Evolutionary conservation across 1,140 invertebrate genomes (phyloP), one percentile per base, ranked within the genome.

Genomic region (Micrasema minimum): DNA sequence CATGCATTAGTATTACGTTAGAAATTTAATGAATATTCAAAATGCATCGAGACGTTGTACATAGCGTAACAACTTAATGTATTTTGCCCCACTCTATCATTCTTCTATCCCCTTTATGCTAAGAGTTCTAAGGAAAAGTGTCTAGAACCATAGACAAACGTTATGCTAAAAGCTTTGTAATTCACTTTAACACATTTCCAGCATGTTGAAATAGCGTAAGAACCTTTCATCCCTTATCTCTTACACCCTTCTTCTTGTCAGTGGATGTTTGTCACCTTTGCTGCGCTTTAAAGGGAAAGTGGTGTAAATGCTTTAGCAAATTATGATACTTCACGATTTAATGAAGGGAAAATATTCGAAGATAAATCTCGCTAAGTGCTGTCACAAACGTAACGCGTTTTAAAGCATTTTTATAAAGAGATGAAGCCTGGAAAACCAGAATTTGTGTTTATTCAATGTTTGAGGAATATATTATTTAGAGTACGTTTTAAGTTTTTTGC

Each of bases 131-230:
- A n/a, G 41, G 57, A 23, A 66, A 62, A 69, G 59, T 69, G 67
- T 74, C 53, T 22, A 23, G 55, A 38, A 48, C 61, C 72, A 50
- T 35, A 74, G 67, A 74, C 72, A 74, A 74, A 71, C 72, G 72
- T 74, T 71, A 75, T 72, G 73, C 69, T 75, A 75, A 75, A 75
- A 75, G 73, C 69, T 75, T 75, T 69, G 57, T 75, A 75, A 75
- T 75, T 75, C 69, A 72, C 66, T 75, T 75, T 71, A 66, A 26
- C 22, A 48, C 43, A n/a, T 18, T n/a, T 26, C 12, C 31, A 16
- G 18, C 62, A 59, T 20, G 35, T 23, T 5, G 26, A 14, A 66
- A 31, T 1, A 46, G 4, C 64, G 23, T 10, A 66, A 46, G 23
- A 50, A 31, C 26, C 64, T 65, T 46, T 26, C 6, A 12, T 50